phyloP scores from a whole-genome alignment of 2,113 vertebrate genomes.

The Albula goreensis region DNA sequence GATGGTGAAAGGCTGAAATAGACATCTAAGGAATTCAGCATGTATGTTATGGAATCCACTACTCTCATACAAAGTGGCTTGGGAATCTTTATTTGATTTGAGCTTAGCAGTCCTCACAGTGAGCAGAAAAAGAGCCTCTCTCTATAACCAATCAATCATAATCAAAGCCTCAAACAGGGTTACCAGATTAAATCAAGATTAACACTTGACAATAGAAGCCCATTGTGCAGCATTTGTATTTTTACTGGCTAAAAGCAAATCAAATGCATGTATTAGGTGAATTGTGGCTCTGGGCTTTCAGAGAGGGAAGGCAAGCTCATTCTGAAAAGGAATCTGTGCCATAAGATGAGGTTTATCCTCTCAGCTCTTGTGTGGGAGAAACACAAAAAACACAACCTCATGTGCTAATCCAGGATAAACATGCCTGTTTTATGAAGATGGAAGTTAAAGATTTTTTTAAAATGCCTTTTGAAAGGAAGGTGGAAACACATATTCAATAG shows the following conservation, averaged over 20 bases:
- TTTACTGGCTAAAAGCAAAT: not conserved
- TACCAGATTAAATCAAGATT: not conserved
- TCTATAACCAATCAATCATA: too few species aligned
- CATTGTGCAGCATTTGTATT: not conserved
- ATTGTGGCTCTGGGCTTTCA: not conserved
- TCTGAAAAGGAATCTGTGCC: not conserved
- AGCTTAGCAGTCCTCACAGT: not conserved
- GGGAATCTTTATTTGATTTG: not conserved
- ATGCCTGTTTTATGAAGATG: not conserved
- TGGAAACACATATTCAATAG: not conserved
- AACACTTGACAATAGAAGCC: not conserved
- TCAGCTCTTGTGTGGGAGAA: not conserved
- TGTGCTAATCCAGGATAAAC: not conserved
- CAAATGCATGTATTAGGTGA: not conserved
- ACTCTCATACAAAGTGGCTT: too few species aligned
- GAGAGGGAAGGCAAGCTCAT: not conserved
- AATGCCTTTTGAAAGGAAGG: not conserved
- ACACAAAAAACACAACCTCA: not conserved
- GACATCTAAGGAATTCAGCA: too few species aligned
- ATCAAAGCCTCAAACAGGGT: not conserved
- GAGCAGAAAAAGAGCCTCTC: not conserved
- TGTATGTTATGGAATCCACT: too few species aligned
- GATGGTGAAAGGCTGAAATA: too few species aligned
- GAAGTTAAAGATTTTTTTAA: too few species aligned
- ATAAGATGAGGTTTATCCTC: not conserved